phyloP scores from a whole-genome alignment of 92 coral and sea anemone species.

The Palythoa grandis region DNA sequence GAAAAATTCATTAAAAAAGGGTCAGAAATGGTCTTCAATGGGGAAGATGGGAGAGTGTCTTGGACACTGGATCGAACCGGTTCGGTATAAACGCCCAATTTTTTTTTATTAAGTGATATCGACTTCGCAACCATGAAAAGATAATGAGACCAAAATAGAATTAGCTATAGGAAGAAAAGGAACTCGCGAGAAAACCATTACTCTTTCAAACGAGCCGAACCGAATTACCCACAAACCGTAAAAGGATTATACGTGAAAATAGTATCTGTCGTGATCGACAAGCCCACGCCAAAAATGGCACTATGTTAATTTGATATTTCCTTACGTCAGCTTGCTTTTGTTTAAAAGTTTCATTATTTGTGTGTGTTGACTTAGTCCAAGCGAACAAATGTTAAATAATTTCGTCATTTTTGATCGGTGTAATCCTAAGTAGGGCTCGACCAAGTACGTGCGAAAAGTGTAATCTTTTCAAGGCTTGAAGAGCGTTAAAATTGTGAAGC shows the following conservation, averaged over 20 bases:
- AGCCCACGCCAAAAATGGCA: slow-evolving; percentile 3
- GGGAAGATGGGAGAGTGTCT: too few species aligned
- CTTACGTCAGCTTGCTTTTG: slow-evolving; percentile 1
- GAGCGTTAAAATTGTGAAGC: neutral
- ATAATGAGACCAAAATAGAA: too few species aligned
- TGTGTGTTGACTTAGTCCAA: neutral
- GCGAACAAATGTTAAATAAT: neutral
- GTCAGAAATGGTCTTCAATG: too few species aligned
- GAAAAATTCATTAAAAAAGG: too few species aligned
- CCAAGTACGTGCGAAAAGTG: neutral
- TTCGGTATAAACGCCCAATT: too few species aligned
- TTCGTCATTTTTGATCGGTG: neutral
- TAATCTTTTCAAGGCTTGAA: neutral
- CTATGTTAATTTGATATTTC: neutral
- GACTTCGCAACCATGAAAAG: too few species aligned
- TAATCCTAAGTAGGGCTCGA: neutral
- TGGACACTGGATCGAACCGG: too few species aligned
- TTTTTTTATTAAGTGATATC: too few species aligned
- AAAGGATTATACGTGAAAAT: neutral
- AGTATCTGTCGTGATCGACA: neutral
- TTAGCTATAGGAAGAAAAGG: neutral
- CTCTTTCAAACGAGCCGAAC: neutral
- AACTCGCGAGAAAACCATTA: neutral
- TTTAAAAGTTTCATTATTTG: neutral
- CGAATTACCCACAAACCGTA: neutral